Evolutionary conservation across 2,888 invertebrate species (phyloP), one percentile per base, ranked within the genome.

Genomic region (Pollenia angustigena): DNA sequence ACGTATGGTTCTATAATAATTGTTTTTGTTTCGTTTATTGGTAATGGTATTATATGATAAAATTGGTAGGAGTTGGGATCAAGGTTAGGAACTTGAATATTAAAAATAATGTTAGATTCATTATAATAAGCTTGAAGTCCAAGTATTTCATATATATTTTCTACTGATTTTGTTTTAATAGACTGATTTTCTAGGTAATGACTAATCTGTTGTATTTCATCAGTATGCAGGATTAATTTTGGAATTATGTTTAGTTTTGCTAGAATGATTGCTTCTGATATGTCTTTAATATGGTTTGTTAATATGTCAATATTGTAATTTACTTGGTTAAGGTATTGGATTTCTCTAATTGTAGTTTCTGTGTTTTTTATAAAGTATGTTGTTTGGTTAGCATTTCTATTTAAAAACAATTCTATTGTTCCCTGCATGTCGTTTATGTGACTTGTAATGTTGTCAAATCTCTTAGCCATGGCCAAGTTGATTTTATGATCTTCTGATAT

Each of bases 131-230:
- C 81, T 58, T 87, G 81, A 46, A 88, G 48, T 42, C 78, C 68
- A 16, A 88, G 64, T 58, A 88, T 10, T 80, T 87, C 88, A 52
- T 88, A 87, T 48, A 88, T 74, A n/a, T 85, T 56, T 69, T 87
- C 85, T 52, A 84, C 18, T 3, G 88, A 87, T 68, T 69, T 60
- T n/a, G 81, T 66, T 16, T 71, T 18, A 66, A 88, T 79, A 2
- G 58, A 44, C 80, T 78, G 60, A 12, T 85, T 81, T 16, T 60
- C 58, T 23, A 87, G 23, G 6, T 76, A 64, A 4, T 71, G 40
- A 1, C 80, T 50, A 40, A 88, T 87, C 44, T 87, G 64, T 56
- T 66, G 16, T 18, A 86, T 52, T 86, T 88, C 87, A 2, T 69
- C 60, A 12, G 76, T 69, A 44, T 74, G 78, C 50, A 88, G 42